Base-by-base conservation (phyloP, 2,113 vertebrate species). In the Cyprinodon tularosa region DNA sequence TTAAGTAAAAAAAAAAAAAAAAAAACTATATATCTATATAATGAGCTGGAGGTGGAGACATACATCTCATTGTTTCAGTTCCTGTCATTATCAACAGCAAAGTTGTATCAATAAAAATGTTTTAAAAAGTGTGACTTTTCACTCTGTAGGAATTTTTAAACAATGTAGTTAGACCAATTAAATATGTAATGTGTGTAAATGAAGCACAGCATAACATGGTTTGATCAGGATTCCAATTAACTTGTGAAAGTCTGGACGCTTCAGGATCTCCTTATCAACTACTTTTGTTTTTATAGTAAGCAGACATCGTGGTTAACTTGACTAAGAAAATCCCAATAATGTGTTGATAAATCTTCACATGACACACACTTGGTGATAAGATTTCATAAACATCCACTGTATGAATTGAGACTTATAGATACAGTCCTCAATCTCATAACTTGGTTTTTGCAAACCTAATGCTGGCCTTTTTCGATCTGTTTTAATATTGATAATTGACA, bases 1-100 rank as follows among this genome's bases (percentile, higher is more conserved):
- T 96, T 96, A 97, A 95, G 94, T 29, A 29, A 29, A 94, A 96
- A 94, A 93, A 82, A 96, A 94, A 93, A 82, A 82, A 93, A 84
- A 91, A 91, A 6, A 42, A 20, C 50, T 57, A 57, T 86, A 93
- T 93, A 93, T 93, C 89, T 94, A 92, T 92, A 93, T 94, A 93
- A 93, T 93, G 91, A 86, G 84, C 88, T 78, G 83, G 84, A 84
- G 78, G 74, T 45, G 68, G 69, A 85, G 89, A 88, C 87, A 70
- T 92, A 92, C 94, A 95, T 94, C 91, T 94, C 93, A 95, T 94
- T 92, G 92, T 93, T 95, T 95, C 83, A 90, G 93, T 95, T 95
- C 94, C 93, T 98, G 96, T 98, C 95, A 97, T 97, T 93, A 95
- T 95, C 94, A 96, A 96, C 94, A 95, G 94, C 95, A 94, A 97